Evolutionary conservation across 2,797 vertebrate genomes (phyloP).

Genomic region (Macropus fuliginosus): DNA sequence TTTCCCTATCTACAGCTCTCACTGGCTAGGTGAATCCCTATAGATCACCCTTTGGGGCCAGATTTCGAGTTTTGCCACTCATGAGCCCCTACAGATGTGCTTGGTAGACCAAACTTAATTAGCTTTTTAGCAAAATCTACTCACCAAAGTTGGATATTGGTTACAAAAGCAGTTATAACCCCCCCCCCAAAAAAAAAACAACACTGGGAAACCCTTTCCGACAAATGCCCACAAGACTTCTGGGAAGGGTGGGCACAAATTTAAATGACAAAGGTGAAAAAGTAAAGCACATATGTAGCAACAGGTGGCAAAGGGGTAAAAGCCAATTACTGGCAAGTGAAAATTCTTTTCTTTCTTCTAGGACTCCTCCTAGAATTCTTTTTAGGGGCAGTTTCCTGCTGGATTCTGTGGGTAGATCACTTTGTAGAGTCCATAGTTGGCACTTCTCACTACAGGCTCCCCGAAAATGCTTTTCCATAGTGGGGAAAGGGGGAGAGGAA

Average conservation of each 20-base stretch:
- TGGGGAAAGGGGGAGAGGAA: too few relatives aligned
- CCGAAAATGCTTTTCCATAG: not conserved
- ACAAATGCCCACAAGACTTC: not conserved
- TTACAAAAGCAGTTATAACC: not conserved
- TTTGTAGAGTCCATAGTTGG: not conserved
- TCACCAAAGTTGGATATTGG: not conserved
- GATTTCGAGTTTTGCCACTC: not conserved
- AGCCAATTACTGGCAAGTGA: not conserved
- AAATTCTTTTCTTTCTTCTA: not conserved
- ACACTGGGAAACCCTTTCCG: not conserved
- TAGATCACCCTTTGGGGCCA: too few relatives aligned
- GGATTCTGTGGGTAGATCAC: not conserved
- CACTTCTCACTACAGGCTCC: not conserved
- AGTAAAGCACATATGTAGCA: not conserved
- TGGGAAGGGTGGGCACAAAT: not conserved
- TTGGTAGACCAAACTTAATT: not conserved
- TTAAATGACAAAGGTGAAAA: not conserved
- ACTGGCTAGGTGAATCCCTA: too few relatives aligned
- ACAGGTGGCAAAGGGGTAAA: not conserved
- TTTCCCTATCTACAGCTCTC: too few relatives aligned
- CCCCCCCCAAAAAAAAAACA: too few relatives aligned
- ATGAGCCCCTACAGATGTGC: not conserved
- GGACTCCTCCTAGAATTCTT: not conserved
- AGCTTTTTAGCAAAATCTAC: not conserved
- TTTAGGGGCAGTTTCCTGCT: not conserved